phyloP scores from a whole-genome alignment of 2,888 invertebrate genomes.

The Trissoscelio sp. region DNA sequence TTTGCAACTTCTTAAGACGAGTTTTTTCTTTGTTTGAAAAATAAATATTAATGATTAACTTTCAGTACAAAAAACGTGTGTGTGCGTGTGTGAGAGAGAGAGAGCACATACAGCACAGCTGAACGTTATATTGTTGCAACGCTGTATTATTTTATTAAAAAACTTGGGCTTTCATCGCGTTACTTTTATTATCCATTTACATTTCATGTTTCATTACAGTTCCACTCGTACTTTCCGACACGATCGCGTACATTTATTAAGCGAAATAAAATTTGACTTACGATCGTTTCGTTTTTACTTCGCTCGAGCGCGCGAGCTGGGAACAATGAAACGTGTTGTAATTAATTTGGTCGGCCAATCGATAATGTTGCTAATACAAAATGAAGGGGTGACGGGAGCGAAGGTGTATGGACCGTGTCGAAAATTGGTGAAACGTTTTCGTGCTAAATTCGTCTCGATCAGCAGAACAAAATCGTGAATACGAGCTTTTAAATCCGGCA shows the following conservation, averaged over 20 bases:
- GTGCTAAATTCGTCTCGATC: conserved; percentile 62
- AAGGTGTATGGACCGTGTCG: conserved; percentile 23
- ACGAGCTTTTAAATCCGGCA: conserved; percentile 58
- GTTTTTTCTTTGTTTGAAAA: background rate
- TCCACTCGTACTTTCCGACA: conserved; percentile 21
- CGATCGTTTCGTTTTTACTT: conserved; percentile 17
- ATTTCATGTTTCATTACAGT: conserved; percentile 43
- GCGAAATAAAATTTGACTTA: conserved; percentile 46
- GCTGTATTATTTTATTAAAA: conserved; percentile 51
- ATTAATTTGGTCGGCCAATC: conserved; percentile 55
- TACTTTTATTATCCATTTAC: conserved; percentile 52
- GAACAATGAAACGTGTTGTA: conserved; percentile 48
- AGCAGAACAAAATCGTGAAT: conserved; percentile 56
- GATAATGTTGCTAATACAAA: conserved; percentile 61
- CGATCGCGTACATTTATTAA: conserved; percentile 39
- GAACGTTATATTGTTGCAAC: conserved; percentile 19
- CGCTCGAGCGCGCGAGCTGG: background rate
- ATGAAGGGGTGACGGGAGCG: conserved; percentile 24
- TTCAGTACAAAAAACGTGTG: too few relatives aligned
- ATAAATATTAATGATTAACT: conserved; percentile 27
- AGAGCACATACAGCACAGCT: background rate
- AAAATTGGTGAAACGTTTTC: conserved; percentile 58
- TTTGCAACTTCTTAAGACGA: background rate
- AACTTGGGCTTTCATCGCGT: conserved; percentile 26
- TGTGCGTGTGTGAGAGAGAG: too few relatives aligned